phyloP scores from a whole-genome alignment of 2,113 vertebrate genomes.

The Corvus moneduloides region DNA sequence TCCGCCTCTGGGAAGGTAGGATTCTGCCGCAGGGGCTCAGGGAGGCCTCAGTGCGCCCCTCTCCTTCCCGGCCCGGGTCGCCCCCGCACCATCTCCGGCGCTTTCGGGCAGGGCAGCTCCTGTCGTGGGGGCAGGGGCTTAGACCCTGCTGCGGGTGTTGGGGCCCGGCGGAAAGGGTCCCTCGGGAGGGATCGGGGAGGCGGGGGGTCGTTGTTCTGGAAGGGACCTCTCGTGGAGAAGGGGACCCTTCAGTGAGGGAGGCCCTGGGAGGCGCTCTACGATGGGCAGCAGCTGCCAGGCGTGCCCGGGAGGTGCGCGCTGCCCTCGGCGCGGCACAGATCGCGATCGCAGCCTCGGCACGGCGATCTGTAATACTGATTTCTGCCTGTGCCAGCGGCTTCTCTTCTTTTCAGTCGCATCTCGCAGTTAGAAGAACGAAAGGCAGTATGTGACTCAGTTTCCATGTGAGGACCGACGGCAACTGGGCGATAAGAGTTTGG shows the following conservation, averaged over 20 bases:
- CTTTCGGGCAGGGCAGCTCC: background rate
- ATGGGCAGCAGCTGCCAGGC: background rate
- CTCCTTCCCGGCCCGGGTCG: background rate
- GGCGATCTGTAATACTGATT: background rate
- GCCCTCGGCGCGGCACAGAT: background rate
- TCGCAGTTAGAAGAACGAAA: background rate
- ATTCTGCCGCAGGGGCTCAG: background rate
- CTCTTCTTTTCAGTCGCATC: background rate
- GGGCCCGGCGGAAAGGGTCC: background rate
- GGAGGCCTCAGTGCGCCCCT: background rate
- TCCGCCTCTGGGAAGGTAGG: slow-evolving; percentile 57
- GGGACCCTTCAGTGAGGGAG: background rate
- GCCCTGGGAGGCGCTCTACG: background rate
- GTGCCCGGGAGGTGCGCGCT: background rate
- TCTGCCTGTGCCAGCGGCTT: background rate
- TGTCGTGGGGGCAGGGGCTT: background rate
- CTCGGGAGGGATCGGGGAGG: too few species aligned
- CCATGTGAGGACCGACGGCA: background rate
- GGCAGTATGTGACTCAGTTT: background rate
- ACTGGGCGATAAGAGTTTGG: background rate
- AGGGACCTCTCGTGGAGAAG: background rate
- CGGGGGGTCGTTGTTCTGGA: background rate
- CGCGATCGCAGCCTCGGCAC: background rate
- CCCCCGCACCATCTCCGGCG: background rate
- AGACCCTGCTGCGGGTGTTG: background rate